Percentiles rank a stretch among this genome's conserved stretches.
These are phyloP conservation scores for Paralvinella palmiformis DNA, from an alignment of 1,140 invertebrate genomes.

Conservation along the genomic window DNA sequence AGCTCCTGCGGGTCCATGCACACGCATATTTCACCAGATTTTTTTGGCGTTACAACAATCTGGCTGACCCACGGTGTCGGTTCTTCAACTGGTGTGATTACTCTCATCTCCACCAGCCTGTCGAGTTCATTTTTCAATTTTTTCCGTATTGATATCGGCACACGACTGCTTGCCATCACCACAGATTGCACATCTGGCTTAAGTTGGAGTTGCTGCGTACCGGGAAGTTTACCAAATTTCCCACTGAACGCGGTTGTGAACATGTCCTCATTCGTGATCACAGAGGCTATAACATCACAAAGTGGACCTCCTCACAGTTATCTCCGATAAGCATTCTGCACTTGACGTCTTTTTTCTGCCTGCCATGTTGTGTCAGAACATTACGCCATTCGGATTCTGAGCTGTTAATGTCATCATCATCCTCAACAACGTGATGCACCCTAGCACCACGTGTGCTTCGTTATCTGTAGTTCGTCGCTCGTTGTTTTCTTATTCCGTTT, in stretches of 20 bases:
- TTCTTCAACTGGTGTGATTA: slow-evolving; percentile 24
- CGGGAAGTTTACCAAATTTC: slow-evolving; percentile 7
- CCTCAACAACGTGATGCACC: too few species aligned
- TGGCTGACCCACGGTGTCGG: slow-evolving; percentile 25
- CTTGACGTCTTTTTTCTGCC: too few species aligned
- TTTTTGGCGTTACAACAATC: slow-evolving; percentile 24
- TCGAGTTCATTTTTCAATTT: slow-evolving; percentile 20
- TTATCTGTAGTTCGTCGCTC: too few species aligned
- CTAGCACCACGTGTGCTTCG: too few species aligned
- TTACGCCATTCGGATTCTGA: too few species aligned
- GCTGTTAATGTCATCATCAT: too few species aligned
- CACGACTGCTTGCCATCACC: slow-evolving; percentile 10
- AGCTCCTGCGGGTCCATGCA: slow-evolving; percentile 28
- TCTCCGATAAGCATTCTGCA: too few species aligned
- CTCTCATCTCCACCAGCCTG: slow-evolving; percentile 13
- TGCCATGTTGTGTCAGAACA: too few species aligned
- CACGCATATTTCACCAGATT: slow-evolving; percentile 21
- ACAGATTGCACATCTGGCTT: slow-evolving; percentile 11
- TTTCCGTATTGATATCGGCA: slow-evolving; percentile 18
- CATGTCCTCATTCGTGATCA: not conserved
- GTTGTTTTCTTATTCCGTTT: too few species aligned
- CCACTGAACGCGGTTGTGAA: slow-evolving; percentile 10
- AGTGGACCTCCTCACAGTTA: not conserved
- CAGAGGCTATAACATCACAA: too few species aligned
- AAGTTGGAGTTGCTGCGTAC: slow-evolving; percentile 12